Evolutionary conservation across 2,797 vertebrate genomes (phyloP), one percentile per base, ranked within the genome.

Genomic region (Epinephelus awoara): DNA sequence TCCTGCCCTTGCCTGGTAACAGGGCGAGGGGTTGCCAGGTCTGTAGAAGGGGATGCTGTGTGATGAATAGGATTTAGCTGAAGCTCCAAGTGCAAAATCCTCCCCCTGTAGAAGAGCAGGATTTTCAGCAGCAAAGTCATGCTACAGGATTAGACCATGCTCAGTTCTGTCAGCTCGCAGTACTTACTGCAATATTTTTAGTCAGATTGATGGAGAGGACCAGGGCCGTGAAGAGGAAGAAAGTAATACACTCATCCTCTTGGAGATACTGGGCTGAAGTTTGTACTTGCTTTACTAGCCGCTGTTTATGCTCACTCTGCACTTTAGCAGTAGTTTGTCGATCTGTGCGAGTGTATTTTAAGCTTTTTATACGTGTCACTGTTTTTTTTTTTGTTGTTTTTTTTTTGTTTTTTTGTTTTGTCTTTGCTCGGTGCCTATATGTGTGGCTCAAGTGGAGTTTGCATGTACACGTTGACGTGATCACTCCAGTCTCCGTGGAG

Each of bases 11-110:
- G 82, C 87, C 78, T 82, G 79, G 88, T 86, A 85, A 77, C 79
- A 61, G 85, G 71, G 62, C 84, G 44, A 52, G 73, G 40, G 87
- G 89, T 91, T 94, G 91, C 89, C 92, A 93, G 90, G 81, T 93
- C 90, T 92, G 88, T 77, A 52, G 86, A 91, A 89, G 86, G 73
- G 67, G 88, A 83, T 89, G 90, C 90, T 91, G 92, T 81, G 82
- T 89, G 91, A 89, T 91, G 88, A 94, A 93, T 91, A 86, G 88
- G 91, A 92, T 93, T 94, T 89, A 90, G 76, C 86, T 51, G 83
- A 88, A 74, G 77, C 88, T 84, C 80, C 0, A 73, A 83, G 80
- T 89, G 79, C 74, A 79, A 91, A 86, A 85, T 78, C 84, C 85
- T 38, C 42, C 73, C 79, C 47, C 65, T 38, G 73, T 82, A 82